Evolutionary conservation across 2,113 vertebrate species (phyloP), one percentile per base, ranked within the genome.

Genomic region (Tyrannus savana): DNA sequence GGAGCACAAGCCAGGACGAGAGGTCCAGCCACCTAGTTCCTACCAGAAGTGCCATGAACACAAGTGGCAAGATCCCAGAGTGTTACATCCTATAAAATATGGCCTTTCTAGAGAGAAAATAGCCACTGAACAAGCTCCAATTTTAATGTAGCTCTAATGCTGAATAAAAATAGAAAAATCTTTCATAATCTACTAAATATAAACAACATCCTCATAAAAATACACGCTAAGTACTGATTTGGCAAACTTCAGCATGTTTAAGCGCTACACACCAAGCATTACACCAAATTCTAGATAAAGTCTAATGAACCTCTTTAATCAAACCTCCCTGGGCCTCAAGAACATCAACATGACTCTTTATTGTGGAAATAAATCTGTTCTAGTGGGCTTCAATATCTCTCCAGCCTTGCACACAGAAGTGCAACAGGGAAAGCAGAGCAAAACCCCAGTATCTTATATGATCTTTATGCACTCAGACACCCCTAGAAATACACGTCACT

Each of bases 31-130:
- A 95, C 92, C 83, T 49, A 56, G 53, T 7, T 87, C 52, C 90
- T 92, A 95, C 93, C 96, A 96, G 90, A 95, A 93, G 83, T 79
- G 66, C 76, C 93, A 87, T 53, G 56, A 92, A 84, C 49, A 55
- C 66, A 87, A 94, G 86, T 66, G 92, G 80, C 88, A 87, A 79
- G 52, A 80, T 41, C 81, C 71, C 90, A 49, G 46, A 77, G 41
- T 21, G 47, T 1, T 56, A 64, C n/a, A 66, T 84, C 39, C 81
- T 73, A 47, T n/a, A 80, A 22, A 62, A 82, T 11, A 27, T 5
- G 39, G 59, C 30, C 46, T 92, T 84, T 81, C 55, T 58, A 62
- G 60, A 79, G 52, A 73, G 58, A 75, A 92, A 88, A 81, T 0
- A 84, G 68, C 63, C 90, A 80, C 42, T 59, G 50, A 93, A 62